Evolutionary conservation across 1,140 invertebrate genomes (phyloP).

Genomic region (Heliconius himera): DNA sequence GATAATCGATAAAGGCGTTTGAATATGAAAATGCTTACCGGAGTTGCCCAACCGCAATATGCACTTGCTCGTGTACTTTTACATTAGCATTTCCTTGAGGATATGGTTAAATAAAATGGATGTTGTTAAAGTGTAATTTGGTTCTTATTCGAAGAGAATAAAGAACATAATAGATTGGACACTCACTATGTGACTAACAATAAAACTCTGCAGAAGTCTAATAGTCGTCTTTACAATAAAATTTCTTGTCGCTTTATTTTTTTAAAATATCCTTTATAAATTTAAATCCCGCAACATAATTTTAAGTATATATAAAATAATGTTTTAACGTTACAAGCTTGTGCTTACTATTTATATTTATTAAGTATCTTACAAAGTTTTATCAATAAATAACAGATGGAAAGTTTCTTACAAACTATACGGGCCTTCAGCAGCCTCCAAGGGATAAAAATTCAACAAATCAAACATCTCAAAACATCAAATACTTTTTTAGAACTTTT

Average conservation of each 20-base stretch:
- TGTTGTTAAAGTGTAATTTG: slow-evolving; percentile 9
- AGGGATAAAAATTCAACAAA: too few species aligned
- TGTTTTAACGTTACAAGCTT: background rate
- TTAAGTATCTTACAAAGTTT: too few species aligned
- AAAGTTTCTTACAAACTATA: too few species aligned
- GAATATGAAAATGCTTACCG: slow-evolving; percentile 23
- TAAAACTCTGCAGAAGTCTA: slow-evolving; percentile 29
- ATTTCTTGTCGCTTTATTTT: slow-evolving; percentile 10
- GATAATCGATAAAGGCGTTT: slow-evolving; percentile 28
- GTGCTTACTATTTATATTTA: too few species aligned
- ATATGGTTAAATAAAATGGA: slow-evolving; percentile 23
- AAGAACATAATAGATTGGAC: background rate
- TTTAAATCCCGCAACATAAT: background rate
- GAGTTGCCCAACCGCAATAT: slow-evolving; percentile 28
- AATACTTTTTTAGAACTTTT: too few species aligned
- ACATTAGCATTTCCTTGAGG: slow-evolving; percentile 32
- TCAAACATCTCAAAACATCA: too few species aligned
- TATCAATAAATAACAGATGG: too few species aligned
- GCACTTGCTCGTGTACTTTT: slow-evolving; percentile 32
- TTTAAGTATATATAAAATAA: slow-evolving; percentile 13
- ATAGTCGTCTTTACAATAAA: slow-evolving; percentile 31
- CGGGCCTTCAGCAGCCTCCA: too few species aligned
- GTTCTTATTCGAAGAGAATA: background rate
- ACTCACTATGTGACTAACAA: slow-evolving; percentile 18
- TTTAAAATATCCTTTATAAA: slow-evolving; percentile 18